Conservation (phyloP, 2,113 vertebrate species). For the Himantopus leucocephalus region DNA sequence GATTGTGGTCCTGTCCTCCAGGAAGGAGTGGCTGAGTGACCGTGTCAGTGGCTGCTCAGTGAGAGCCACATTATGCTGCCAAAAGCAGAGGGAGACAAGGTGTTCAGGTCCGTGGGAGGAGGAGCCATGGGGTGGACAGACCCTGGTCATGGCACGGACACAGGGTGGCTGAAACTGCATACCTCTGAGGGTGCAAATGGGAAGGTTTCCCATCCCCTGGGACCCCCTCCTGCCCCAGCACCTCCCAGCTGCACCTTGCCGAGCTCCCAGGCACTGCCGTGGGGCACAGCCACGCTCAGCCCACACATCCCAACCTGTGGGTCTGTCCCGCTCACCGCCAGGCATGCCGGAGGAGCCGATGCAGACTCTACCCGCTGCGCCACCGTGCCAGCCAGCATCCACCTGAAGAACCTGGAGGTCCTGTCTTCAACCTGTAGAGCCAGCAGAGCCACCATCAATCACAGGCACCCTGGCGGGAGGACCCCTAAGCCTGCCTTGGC, state of each 20-base stretch:
- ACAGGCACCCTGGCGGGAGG: fast-evolving
- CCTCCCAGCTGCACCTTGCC: background rate
- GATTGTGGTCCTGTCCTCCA: slow-evolving; percentile 40
- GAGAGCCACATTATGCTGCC: background rate
- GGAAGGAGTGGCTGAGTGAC: background rate
- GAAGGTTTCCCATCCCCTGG: background rate
- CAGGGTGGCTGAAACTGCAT: background rate
- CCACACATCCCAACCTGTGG: background rate
- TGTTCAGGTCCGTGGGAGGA: fast-evolving
- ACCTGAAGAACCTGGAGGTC: background rate
- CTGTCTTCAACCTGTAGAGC: slow-evolving; percentile 29
- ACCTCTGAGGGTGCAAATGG: background rate
- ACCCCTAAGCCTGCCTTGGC: background rate
- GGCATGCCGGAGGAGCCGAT: background rate
- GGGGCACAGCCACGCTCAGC: background rate
- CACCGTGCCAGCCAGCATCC: background rate
- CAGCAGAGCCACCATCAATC: background rate
- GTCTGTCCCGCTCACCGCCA: fast-evolving
- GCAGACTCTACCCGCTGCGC: too few relatives aligned
- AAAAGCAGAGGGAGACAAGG: background rate
- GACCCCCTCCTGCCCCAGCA: background rate
- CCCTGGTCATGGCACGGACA: fast-evolving
- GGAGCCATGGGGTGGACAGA: background rate
- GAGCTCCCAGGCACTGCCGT: background rate
- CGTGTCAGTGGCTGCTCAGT: fast-evolving